Conservation (phyloP, 2,797 vertebrate genomes). For the Neopelma chrysocephalum region DNA sequence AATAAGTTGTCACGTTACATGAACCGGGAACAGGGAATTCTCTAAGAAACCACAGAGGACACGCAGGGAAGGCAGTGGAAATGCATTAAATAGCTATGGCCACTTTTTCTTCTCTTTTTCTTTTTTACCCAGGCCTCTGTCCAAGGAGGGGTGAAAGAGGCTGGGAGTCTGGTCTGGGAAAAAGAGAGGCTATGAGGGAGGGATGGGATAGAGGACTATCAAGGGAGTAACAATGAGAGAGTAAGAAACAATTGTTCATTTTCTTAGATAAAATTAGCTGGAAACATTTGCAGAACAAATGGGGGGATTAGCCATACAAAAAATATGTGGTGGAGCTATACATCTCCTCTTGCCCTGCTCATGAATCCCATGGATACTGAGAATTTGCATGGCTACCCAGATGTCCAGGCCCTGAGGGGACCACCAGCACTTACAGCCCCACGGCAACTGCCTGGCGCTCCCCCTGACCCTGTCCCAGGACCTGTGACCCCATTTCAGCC, state of each 20-base stretch:
- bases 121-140: neutral
- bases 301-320: neutral
- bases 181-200: neutral
- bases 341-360: neutral
- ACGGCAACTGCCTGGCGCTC: neutral
- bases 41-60: neutral
- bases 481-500: neutral
- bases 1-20: neutral
- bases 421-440: neutral
- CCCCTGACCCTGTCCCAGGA: neutral
- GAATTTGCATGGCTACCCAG: neutral
- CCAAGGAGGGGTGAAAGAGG: neutral
- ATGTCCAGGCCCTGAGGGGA: neutral
- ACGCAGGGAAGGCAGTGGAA: neutral
- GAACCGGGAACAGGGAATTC: neutral
- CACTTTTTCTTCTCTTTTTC: accelerated
- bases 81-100: neutral
- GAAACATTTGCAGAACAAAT: neutral
- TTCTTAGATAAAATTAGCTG: neutral
- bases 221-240: neutral
- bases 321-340: neutral
- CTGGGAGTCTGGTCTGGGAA: neutral
- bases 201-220: neutral
- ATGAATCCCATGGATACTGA: neutral
- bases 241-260: neutral